Percentiles rank a stretch among this genome's conserved stretches.
Evolutionary conservation across 1,140 invertebrate genomes (phyloP).

Genomic region (Protaetia brevitarsis): DNA sequence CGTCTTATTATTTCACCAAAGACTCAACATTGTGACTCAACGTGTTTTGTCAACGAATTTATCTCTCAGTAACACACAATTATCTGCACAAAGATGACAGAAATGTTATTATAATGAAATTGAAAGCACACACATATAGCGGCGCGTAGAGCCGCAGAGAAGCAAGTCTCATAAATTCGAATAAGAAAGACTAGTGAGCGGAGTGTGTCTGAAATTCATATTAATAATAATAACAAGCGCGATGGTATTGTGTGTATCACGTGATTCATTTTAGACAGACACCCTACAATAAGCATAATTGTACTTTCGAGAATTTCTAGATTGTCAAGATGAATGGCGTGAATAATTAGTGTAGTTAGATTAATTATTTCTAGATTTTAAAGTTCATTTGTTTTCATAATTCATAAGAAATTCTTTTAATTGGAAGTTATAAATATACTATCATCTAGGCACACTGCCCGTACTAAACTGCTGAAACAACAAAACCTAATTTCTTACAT

Average conservation of each 20-base stretch:
- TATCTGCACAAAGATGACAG: slow-evolving; percentile 38
- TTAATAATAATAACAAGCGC: slow-evolving; percentile 1
- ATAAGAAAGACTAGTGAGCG: slow-evolving; percentile 29
- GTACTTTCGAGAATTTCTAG: neutral
- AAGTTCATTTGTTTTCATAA: neutral
- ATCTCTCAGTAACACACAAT: slow-evolving; percentile 41
- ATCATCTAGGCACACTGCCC: no score
- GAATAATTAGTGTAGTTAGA: neutral
- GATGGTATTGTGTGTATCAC: slow-evolving; percentile 21
- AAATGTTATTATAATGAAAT: slow-evolving; percentile 35
- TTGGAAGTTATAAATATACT: no score
- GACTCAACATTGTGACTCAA: slow-evolving; percentile 26
- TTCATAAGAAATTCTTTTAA: no score
- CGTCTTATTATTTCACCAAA: slow-evolving; percentile 29
- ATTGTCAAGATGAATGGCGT: neutral
- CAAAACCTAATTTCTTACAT: no score
- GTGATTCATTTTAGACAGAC: slow-evolving; percentile 16
- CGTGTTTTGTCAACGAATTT: slow-evolving; percentile 40
- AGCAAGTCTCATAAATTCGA: slow-evolving; percentile 32
- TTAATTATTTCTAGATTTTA: neutral
- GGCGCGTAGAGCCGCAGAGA: neutral
- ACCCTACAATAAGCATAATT: neutral
- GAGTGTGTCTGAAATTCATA: slow-evolving; percentile 34
- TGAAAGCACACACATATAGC: slow-evolving; percentile 32
- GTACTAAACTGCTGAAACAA: no score